Base-by-base conservation (phyloP, 2,888 invertebrate species). In the Epinotia ramella region DNA sequence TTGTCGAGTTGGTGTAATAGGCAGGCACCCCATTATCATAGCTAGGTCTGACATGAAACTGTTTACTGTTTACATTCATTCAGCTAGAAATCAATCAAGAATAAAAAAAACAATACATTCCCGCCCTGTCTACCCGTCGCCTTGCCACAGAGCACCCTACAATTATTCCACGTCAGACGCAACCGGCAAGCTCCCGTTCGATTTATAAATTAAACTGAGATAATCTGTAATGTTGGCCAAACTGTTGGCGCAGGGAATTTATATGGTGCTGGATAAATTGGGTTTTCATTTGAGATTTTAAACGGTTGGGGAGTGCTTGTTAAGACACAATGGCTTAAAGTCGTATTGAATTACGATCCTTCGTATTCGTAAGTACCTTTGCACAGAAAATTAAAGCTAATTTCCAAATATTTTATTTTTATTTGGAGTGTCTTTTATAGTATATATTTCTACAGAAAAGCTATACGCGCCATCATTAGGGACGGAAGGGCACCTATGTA, bases 101-200 rank as follows among this genome's bases (percentile, higher is more conserved):
- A n/a, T 49, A 44, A 62, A 75, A 49, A 46, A 56, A 76, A 60
- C 60, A 73, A 71, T 77, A 68, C 77, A 78, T 78, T 56, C 74
- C 64, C 68, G 83, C 78, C 83, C 72, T 72, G 73, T 85, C 83
- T 84, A 80, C 69, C 59, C 73, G 78, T 53, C 81, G 82, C 80
- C 80, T 80, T 81, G 83, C 49, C 49, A 24, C 62, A n/a, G 33
- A 9, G 64, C 85, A 77, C 83, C 84, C 86, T 84, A 87, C 90
- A 91, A 91, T 91, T 91, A 91, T 91, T 91, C 89, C 89, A 89
- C 83, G 91, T 91, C 91, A 91, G 80, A 83, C 77, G 88, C 91
- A 91, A 88, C 69, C 57, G 57, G 59, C 69, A 59, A 62, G 60
- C 56, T 44, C 64, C 44, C 68, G 24, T 65, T 49, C 69, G 56